Evolutionary conservation across 2,113 vertebrate species (phyloP).

Genomic region (Elanus axillaris): DNA sequence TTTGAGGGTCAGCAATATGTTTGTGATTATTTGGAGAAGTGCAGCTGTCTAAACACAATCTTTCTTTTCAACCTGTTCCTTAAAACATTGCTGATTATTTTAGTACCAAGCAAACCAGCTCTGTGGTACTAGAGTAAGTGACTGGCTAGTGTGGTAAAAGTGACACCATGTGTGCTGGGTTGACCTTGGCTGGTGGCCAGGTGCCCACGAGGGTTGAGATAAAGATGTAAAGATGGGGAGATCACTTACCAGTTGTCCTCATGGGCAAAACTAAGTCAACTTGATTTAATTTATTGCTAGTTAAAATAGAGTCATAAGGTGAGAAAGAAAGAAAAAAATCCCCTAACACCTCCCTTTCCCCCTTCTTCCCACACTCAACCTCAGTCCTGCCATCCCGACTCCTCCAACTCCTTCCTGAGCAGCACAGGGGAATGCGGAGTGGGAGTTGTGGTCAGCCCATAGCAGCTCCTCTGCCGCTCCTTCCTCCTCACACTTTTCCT

Average conservation of each 20-base stretch:
- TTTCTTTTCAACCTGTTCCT: background rate
- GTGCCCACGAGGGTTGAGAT: background rate
- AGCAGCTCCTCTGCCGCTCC: background rate
- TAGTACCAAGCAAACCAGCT: background rate
- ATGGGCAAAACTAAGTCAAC: background rate
- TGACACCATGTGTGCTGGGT: no score
- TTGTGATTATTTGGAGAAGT: background rate
- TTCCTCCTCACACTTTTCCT: background rate
- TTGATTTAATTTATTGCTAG: background rate
- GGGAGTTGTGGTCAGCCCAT: background rate
- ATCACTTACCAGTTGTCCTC: background rate
- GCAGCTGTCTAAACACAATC: background rate
- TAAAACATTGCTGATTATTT: background rate
- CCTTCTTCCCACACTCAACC: background rate
- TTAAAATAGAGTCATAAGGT: background rate
- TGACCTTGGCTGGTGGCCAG: background rate
- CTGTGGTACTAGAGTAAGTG: no score
- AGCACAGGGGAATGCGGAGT: accelerated
- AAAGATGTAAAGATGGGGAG: background rate
- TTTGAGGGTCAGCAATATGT: background rate
- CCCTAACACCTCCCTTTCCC: no score
- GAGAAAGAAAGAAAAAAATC: background rate
- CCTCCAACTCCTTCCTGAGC: background rate
- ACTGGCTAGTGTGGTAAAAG: background rate
- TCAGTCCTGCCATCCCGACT: background rate